Evolutionary conservation across 2,888 invertebrate species (phyloP), one percentile per base, ranked within the genome.

Genomic region (Syrista parreyssii): DNA sequence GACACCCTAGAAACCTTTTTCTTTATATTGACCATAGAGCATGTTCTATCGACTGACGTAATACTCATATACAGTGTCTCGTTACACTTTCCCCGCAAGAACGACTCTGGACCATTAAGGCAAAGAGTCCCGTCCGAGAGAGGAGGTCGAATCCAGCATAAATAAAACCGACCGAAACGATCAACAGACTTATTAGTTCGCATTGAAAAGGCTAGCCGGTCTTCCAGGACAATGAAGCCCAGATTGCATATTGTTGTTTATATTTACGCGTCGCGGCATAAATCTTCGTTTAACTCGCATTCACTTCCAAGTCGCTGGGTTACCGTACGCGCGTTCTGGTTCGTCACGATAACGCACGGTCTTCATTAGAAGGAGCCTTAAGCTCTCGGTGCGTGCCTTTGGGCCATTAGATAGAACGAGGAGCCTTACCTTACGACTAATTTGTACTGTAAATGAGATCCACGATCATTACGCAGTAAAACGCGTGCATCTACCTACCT

Each of bases 221-320:
- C 74, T 73, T 77, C 68, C 79, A 78, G 89, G 87, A 91, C 90
- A 91, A 91, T 91, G 86, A 87, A 84, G 79, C 85, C 76, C 80
- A 86, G 90, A 91, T 91, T 91, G 91, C 90, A 88, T 87, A 90
- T 91, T 91, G 90, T 90, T 90, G 90, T 90, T 90, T 90, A 89
- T 90, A 89, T 88, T 89, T 90, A 89, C 88, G 87, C 86, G 86
- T 79, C 84, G 85, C 85, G 84, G 87, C 89, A 91, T 91, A 91
- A 91, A 91, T 91, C 90, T 89, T 91, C 91, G 90, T 91, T 91
- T 90, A 91, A 88, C 86, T 86, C 82, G 88, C 87, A 91, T 91
- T 91, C 90, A 90, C 81, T 68, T 79, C 82, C 72, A 79, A 78
- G 82, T 78, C 78, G 81, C 81, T 79, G 76, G 76, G 40, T 76